Conservation (phyloP, 2,888 invertebrate species). For the Aplocera efformata region DNA sequence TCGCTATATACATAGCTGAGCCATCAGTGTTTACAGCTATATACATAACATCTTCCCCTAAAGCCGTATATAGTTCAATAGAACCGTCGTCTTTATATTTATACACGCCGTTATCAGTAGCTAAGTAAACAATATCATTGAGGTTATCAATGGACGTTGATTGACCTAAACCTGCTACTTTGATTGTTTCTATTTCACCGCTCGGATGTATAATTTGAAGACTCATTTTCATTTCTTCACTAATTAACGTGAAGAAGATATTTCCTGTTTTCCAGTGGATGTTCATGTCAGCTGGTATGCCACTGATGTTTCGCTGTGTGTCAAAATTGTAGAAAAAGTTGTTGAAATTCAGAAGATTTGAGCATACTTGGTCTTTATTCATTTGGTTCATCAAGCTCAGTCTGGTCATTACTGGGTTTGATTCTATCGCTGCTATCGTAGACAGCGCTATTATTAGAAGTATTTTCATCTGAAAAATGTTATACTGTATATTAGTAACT, state of each 20-base stretch:
- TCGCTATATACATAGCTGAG: constrained; percentile 58
- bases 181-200: constrained; percentile 55
- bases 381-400: constrained; percentile 41
- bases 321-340: constrained; percentile 54
- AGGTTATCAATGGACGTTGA: constrained; percentile 71
- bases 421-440: constrained; percentile 30
- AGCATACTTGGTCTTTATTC: constrained; percentile 43
- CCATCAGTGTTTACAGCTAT: constrained; percentile 59
- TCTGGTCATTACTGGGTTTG: constrained; percentile 53
- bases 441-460: constrained; percentile 36
- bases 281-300: constrained; percentile 67
- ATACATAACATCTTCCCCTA: constrained; percentile 73
- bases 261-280: constrained; percentile 68
- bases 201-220: constrained; percentile 54
- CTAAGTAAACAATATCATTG: constrained; percentile 67
- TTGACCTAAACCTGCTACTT: constrained; percentile 65
- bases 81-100: constrained; percentile 63
- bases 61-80: constrained; percentile 54
- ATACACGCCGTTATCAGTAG: constrained; percentile 72
- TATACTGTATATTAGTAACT: too few species aligned
- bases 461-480: constrained; percentile 54
- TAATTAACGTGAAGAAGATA: constrained; percentile 63
- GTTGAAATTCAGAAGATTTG: constrained; percentile 51
- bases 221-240: constrained; percentile 67
- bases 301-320: constrained; percentile 46